A percentile compares a stretch with the other conserved stretches of the same genome.
Conservation (phyloP, 2,888 invertebrate species). For the Andrena chrysosceles region DNA sequence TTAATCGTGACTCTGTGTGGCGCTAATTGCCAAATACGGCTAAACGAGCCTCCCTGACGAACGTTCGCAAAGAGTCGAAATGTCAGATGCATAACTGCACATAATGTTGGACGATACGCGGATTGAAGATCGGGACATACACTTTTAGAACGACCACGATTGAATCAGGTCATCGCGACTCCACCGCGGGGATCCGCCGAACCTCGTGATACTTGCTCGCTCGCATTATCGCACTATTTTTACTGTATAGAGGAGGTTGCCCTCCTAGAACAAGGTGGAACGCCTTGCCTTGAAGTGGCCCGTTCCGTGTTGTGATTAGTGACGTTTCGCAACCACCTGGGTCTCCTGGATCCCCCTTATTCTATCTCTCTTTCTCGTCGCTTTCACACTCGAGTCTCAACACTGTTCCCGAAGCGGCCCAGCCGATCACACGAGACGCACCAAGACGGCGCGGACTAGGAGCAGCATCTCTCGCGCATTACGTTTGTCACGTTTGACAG, state of each 20-base stretch:
- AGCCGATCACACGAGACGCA: slow-evolving; percentile 68
- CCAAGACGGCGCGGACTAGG: slow-evolving; percentile 61
- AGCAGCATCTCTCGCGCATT: slow-evolving; percentile 65
- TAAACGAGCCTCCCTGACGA: slow-evolving; percentile 32
- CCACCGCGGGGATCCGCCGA: slow-evolving; percentile 27
- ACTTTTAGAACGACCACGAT: slow-evolving; percentile 36
- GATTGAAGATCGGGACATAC: slow-evolving; percentile 30
- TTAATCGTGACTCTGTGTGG: slow-evolving; percentile 33
- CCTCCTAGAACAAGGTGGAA: slow-evolving; percentile 27
- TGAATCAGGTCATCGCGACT: slow-evolving; percentile 62
- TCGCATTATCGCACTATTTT: slow-evolving; percentile 55
- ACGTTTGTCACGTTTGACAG: slow-evolving; percentile 68
- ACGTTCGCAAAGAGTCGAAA: slow-evolving; percentile 40
- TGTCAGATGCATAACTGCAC: slow-evolving; percentile 65
- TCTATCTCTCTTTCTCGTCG: slow-evolving; percentile 37
- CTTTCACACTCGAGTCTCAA: slow-evolving; percentile 41
- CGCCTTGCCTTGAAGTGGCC: slow-evolving; percentile 73
- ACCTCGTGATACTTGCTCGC: slow-evolving; percentile 33
- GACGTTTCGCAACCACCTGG: slow-evolving; percentile 78
- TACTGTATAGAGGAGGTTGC: slow-evolving; percentile 5
- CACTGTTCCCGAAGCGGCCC: slow-evolving; percentile 27
- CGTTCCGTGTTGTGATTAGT: slow-evolving; percentile 70
- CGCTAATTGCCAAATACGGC: slow-evolving; percentile 41
- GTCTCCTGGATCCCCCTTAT: slow-evolving; percentile 44
- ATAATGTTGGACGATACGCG: slow-evolving; percentile 63